Conservation (phyloP, 2,888 invertebrate species). For the Aricia artaxerxes region DNA sequence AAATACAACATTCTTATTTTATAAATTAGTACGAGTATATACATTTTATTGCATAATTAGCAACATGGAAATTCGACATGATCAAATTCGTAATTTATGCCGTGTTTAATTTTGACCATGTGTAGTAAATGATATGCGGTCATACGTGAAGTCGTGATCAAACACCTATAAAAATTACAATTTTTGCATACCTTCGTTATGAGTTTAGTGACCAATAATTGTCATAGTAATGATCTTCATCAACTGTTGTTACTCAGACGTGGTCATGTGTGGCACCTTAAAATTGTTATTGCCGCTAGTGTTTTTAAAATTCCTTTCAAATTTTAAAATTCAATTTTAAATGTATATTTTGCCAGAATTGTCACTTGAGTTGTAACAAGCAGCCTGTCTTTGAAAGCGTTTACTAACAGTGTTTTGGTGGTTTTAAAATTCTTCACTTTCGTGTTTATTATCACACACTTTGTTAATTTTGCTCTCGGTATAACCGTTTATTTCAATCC, state of each 20-base stretch:
- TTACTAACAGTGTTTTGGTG: no score
- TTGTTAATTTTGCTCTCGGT: no score
- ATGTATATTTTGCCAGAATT: no score
- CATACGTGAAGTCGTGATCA: neutral
- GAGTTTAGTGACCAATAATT: neutral
- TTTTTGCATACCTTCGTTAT: neutral
- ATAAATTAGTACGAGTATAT: slow-evolving; percentile 9
- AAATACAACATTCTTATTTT: neutral
- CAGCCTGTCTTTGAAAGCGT: no score
- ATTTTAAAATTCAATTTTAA: no score
- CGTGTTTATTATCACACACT: no score
- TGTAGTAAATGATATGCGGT: neutral
- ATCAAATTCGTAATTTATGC: neutral
- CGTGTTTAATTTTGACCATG: neutral
- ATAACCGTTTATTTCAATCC: no score
- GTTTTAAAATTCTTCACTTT: no score
- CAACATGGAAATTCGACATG: slow-evolving; percentile 13
- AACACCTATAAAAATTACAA: neutral
- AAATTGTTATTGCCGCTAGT: no score
- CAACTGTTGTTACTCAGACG: neutral
- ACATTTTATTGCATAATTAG: neutral
- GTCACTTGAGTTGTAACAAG: no score
- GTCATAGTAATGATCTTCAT: neutral
- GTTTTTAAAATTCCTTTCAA: no score
- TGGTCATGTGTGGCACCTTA: neutral